Base-by-base conservation (phyloP, 2,797 vertebrate genomes). In the Myotis vivesi region DNA sequence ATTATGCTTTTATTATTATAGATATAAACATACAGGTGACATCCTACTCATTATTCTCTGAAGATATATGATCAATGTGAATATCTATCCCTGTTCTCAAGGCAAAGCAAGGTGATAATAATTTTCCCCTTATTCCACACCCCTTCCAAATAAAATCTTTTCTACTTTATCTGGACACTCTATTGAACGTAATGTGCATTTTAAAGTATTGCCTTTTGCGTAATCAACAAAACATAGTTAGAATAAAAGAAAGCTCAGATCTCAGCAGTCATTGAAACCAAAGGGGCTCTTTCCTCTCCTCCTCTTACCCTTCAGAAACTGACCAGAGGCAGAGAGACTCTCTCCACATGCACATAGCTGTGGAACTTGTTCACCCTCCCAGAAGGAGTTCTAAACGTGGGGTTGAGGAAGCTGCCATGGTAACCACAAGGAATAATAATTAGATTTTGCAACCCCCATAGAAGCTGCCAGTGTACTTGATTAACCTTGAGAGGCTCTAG, bases 401-500 rank as follows among this genome's bases (percentile, higher is more conserved):
- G 57, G 23, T 75, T 75, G 72, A 83, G 36, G 73, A 92, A 88
- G 33, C 69, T 68, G 88, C 15, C 7, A 59, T 53, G 19, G 10
- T 5, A 85, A 81, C 41, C 68, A 92, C 62, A 87, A 64, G 28
- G 92, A 97, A 97, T 97, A 95, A 75, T 72, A 96, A 97, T 90
- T n/a, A 90, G 87, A 57, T 46, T 66, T 82, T 68, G 22, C 81
- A 90, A n/a, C 88, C 72, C 41, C 69, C 57, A n/a, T 8, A 62
- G 87, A 84, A 46, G 30, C 64, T 9, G 82, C 33, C 38, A 33
- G 62, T 88, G 23, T 75, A 86, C 68, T 89, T 86, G 89, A 93
- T 96, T 96, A 97, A 96, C 93, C 95, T 95, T 95, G 87, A 85
- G 95, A 96, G 83, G 36, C n/a, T 96, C 83, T 80, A 76, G 57